Conservation (phyloP, 2,888 invertebrate genomes). For the Frankliniella intonsa region DNA sequence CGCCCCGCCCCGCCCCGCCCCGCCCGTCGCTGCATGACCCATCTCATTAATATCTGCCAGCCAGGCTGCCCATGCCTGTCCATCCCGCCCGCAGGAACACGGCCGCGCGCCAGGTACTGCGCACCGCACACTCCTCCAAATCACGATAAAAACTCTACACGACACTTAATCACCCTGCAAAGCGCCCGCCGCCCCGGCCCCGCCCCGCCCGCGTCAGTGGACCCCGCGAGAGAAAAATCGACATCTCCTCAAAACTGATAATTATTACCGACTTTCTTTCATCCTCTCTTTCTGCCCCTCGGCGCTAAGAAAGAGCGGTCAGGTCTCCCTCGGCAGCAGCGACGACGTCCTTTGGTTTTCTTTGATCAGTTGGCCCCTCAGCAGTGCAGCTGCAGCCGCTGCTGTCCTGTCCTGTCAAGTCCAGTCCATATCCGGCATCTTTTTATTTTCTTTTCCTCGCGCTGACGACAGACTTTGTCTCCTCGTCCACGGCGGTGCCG, state of each 20-base stretch:
- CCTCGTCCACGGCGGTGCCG: not conserved
- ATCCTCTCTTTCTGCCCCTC: not conserved
- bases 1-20: not conserved
- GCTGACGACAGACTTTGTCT: not conserved
- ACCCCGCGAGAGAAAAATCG: no score
- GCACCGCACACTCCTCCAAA: no score
- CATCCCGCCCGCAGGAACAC: no score
- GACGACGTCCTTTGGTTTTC: not conserved
- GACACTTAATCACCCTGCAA: not conserved
- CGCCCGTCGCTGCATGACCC: not conserved
- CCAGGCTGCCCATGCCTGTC: no score
- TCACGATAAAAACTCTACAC: no score
- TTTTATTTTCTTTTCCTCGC: not conserved
- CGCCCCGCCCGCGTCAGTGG: not conserved
- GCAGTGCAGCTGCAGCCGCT: not conserved
- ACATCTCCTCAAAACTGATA: no score
- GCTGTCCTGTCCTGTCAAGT: not conserved
- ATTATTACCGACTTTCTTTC: no score
- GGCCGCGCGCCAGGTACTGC: no score
- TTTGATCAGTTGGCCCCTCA: not conserved
- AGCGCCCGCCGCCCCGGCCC: not conserved
- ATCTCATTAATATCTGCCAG: no score
- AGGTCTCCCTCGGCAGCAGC: not conserved
- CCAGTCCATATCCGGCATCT: not conserved
- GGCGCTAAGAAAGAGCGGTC: not conserved